These are phyloP conservation scores for Columba livia DNA, from an alignment of 2,113 vertebrate species.

Conservation along the genomic window DNA sequence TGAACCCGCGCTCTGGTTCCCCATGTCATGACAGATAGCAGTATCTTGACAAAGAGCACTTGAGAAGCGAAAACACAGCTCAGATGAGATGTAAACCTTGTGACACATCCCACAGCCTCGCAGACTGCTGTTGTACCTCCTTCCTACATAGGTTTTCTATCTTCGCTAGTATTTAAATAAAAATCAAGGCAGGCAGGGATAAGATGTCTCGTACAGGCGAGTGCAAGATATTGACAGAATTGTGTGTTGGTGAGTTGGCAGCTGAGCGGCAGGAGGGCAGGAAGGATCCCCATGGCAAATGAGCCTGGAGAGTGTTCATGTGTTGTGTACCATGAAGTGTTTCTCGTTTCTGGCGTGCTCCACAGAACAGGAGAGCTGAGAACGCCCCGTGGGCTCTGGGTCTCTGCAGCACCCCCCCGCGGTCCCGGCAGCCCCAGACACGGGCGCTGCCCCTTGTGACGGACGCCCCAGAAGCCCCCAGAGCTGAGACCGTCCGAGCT, in stretches of 20 bases:
- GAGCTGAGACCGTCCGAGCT: background rate
- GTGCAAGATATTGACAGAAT: background rate
- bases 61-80: background rate
- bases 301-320: background rate
- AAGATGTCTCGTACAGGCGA: background rate
- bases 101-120: background rate
- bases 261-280: background rate
- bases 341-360: background rate
- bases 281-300: background rate
- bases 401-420: background rate
- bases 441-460: background rate
- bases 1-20: background rate
- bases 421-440: background rate
- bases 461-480: background rate
- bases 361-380: background rate
- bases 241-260: too few relatives aligned
- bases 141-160: background rate
- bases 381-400: background rate
- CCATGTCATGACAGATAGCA: background rate
- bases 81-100: background rate
- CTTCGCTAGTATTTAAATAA: background rate
- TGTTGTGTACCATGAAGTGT: background rate
- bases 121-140: background rate
- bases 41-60: background rate
- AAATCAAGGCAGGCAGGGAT: background rate